A percentile compares a stretch with the other conserved stretches of the same genome.
Conservation (phyloP, 1,140 invertebrate genomes). For the Penaeus chinensis region DNA sequence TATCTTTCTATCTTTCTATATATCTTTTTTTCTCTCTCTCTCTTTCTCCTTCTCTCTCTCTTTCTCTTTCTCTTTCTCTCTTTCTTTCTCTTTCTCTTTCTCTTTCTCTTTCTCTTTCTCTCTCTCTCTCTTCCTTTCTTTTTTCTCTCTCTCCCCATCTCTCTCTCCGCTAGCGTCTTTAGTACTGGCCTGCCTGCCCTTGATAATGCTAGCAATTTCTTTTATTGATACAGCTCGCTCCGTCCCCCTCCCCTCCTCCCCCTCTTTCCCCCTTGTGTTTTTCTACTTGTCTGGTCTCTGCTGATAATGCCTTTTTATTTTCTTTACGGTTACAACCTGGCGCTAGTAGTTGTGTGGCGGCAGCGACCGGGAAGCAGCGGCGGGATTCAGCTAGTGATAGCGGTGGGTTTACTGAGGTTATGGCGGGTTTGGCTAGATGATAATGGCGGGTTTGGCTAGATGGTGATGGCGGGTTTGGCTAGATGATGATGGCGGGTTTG, state of each 20-base stretch:
- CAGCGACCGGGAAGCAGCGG: too few species aligned
- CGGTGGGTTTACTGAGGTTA: too few species aligned
- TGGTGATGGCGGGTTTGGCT: too few species aligned
- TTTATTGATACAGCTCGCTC: constrained; percentile 44
- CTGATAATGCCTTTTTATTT: constrained; percentile 31
- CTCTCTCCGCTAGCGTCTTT: constrained; percentile 16
- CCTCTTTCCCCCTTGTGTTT: constrained; percentile 10
- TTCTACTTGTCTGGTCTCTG: constrained; percentile 26
- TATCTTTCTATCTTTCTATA: constrained; percentile 8
- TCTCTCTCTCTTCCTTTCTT: background rate
- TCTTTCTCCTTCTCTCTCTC: too few species aligned
- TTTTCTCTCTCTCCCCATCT: constrained; percentile 10
- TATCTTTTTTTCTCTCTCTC: background rate
- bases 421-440: too few species aligned
- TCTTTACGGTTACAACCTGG: constrained; percentile 30
- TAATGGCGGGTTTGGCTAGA: too few species aligned
- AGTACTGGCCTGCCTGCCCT: constrained; percentile 34
- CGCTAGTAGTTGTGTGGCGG: too few species aligned
- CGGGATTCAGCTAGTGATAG: too few species aligned
- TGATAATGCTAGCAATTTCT: constrained; percentile 47
- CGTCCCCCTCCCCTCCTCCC: too few species aligned
- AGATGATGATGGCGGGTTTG: too few species aligned
- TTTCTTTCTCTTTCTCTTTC: background rate
- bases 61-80: background rate
- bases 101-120: background rate